Evolutionary conservation across 53 echinoderm and acorn worm species (phyloP), one percentile per base, ranked within the genome.

Genomic region (Holothuria scabra): DNA sequence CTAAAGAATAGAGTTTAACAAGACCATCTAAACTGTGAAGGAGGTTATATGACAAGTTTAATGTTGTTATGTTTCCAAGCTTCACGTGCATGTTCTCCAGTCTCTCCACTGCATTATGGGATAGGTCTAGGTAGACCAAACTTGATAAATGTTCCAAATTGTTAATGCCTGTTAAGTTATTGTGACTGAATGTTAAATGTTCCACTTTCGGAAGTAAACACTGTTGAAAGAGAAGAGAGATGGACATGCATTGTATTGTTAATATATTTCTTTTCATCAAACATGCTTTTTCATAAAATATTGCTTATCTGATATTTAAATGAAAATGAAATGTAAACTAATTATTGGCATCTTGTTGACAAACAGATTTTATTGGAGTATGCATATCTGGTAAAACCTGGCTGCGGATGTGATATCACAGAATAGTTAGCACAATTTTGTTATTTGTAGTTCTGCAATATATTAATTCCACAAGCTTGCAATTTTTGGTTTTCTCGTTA

Each of bases 21-120:
- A 97, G 87, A 46, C 94, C 99, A 59, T 75, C 64, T 55, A 99
- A 84, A 71, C 89, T 93, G 44, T 79, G 59, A 16, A 99, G 85
- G 32, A 93, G 82, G 56, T 99, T 99, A 37, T 85, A 83, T 22
- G 99, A 85, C 57, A 99, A 86, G 56, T 87, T 86, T 23, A 99
- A 76, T 12, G 99, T 89, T 46, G 85, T 95, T 60, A 99, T 74
- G 70, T 99, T 99, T 55, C 99, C 99, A 33, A 99, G 94, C 67
- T 82, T 92, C 65, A 87, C 79, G 58, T 99, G 90, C 56, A 99
- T 69, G 28, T 84, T 85, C 22, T 95, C 93, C 82, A 99, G 85
- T 4, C 78, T 67, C 55, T 52, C 41, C n/a, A 99, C 83, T 63
- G 71, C 85, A 84, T 95, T 99, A 83, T 89, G 87, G 75, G 99